A percentile compares a stretch with the other conserved stretches of the same genome.
phyloP scores from a whole-genome alignment of 2,888 invertebrate species.

The Adelognathus sp. region DNA sequence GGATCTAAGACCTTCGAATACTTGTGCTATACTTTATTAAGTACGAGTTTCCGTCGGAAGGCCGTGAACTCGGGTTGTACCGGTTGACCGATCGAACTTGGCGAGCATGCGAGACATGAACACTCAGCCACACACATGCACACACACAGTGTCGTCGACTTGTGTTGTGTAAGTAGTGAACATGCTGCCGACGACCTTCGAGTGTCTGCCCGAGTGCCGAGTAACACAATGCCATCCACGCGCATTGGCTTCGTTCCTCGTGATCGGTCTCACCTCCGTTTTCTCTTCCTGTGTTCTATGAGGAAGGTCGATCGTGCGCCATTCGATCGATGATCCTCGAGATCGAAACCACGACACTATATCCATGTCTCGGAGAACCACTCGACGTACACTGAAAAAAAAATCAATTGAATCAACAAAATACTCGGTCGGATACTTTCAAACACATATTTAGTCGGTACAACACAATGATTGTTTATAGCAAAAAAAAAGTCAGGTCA shows the following conservation, averaged over 20 bases:
- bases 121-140: constrained; percentile 16
- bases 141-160: constrained; percentile 21
- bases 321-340: constrained; percentile 23
- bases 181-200: constrained; percentile 34
- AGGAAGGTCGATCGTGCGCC: constrained; percentile 26
- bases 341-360: not conserved
- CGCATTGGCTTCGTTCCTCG: constrained; percentile 32
- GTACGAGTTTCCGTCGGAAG: constrained; percentile 24
- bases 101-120: not conserved
- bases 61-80: constrained; percentile 26
- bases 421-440: too few relatives aligned
- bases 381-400: too few relatives aligned
- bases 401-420: too few relatives aligned
- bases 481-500: too few relatives aligned
- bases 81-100: constrained; percentile 54
- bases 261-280: constrained; percentile 3
- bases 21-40: constrained; percentile 9
- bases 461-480: too few relatives aligned
- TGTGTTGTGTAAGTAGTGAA: constrained; percentile 5
- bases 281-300: constrained; percentile 40
- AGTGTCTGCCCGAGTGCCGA: constrained; percentile 16
- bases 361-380: too few relatives aligned
- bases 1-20: constrained; percentile 19
- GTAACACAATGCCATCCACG: constrained; percentile 45
- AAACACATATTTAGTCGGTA: too few relatives aligned